phyloP scores from a whole-genome alignment of 2,113 vertebrate species.

The Diphyllodes magnificus region DNA sequence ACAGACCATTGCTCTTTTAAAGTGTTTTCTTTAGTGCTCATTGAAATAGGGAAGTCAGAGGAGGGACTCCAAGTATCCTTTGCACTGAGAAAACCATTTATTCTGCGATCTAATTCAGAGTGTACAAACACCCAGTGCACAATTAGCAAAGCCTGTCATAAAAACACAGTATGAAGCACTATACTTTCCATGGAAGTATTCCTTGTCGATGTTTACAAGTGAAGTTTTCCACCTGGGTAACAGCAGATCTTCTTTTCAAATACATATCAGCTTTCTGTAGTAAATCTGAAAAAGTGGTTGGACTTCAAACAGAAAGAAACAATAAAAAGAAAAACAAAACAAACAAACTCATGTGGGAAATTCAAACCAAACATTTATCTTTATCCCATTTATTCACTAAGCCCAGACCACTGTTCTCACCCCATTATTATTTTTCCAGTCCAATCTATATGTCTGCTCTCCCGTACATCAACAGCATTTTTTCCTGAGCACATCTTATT shows the following conservation, averaged over 20 bases:
- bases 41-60: neutral
- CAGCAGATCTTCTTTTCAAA: neutral
- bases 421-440: neutral
- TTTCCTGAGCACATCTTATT: neutral
- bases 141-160: neutral
- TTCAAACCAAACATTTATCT: neutral
- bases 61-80: neutral
- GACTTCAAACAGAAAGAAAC: neutral
- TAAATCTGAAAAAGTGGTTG: neutral
- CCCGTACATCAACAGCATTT: neutral
- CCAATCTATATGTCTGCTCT: neutral
- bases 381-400: neutral
- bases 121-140: neutral
- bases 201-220: neutral
- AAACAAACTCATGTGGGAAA: neutral
- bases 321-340: neutral
- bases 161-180: neutral
- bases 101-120: neutral
- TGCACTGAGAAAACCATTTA: neutral
- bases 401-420: neutral
- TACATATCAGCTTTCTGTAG: neutral
- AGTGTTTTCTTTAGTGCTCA: neutral
- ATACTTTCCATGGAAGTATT: neutral
- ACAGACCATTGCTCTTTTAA: neutral
- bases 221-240: neutral